Evolutionary conservation across 2,797 vertebrate genomes (phyloP).

Genomic region (Myotis vivesi): DNA sequence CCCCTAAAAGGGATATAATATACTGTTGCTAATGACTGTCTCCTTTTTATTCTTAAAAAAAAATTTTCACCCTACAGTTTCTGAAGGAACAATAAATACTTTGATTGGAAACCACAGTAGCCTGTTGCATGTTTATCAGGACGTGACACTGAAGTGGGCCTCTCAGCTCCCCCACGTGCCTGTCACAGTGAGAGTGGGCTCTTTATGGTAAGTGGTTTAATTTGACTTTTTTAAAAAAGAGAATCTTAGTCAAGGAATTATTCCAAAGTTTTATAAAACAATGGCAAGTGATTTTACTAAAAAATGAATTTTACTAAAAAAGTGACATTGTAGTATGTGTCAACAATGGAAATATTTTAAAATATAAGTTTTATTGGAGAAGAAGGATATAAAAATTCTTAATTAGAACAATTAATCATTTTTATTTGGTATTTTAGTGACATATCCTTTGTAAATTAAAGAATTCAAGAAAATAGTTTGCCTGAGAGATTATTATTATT

Average conservation of each 20-base stretch:
- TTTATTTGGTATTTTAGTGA: constrained; percentile 25
- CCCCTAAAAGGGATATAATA: neutral
- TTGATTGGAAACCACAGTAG: constrained; percentile 93
- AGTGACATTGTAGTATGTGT: neutral
- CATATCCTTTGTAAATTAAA: constrained; percentile 25
- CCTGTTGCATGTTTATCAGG: constrained; percentile 95
- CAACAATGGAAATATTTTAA: constrained; percentile 21
- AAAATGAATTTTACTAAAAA: neutral
- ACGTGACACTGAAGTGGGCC: constrained; percentile 94
- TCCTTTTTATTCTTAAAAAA: constrained; percentile 37
- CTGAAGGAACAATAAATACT: constrained; percentile 91
- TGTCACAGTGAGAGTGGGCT: constrained; percentile 90
- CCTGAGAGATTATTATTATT: neutral
- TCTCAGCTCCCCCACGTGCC: constrained; percentile 92
- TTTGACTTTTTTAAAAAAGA: neutral
- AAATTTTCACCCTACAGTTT: constrained; percentile 84
- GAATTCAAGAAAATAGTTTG: constrained; percentile 30
- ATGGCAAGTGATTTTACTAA: constrained; percentile 11
- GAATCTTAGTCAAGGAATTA: neutral
- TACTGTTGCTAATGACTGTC: neutral
- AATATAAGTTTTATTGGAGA: constrained; percentile 35
- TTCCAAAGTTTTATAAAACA: constrained; percentile 23
- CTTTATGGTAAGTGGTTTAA: constrained; percentile 91
- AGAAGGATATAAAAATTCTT: neutral
- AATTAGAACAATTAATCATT: neutral